Evolutionary conservation across 2,888 invertebrate genomes (phyloP).

Genomic region (Lasioglossum oenotherae): DNA sequence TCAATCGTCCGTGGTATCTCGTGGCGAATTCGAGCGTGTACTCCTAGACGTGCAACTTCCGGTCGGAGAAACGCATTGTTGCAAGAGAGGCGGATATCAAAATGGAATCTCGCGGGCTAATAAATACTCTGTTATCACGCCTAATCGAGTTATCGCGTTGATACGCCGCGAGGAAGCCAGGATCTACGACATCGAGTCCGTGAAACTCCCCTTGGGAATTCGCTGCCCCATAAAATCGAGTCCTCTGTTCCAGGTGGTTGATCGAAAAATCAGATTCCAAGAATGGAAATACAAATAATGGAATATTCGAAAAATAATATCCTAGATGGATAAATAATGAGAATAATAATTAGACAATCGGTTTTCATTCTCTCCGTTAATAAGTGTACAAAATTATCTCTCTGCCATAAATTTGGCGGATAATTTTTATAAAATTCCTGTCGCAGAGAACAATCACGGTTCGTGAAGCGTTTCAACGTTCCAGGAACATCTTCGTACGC

Average conservation of each 20-base stretch:
- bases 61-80: conserved; percentile 41
- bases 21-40: conserved; percentile 41
- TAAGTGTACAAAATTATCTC: too few species aligned
- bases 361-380: not conserved
- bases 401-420: not conserved
- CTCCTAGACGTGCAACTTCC: conserved; percentile 44
- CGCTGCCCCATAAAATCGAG: not conserved
- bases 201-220: not conserved
- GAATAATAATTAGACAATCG: not conserved
- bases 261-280: not conserved
- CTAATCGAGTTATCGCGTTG: conserved; percentile 78
- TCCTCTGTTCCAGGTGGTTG: not conserved
- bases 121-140: conserved; percentile 78
- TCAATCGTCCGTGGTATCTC: conserved; percentile 47
- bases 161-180: conserved; percentile 58
- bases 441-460: not conserved
- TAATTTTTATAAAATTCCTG: not conserved
- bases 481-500: conserved; percentile 31
- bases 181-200: conserved; percentile 22
- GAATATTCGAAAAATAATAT: not conserved
- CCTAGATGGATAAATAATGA: not conserved
- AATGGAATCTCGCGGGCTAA: conserved; percentile 78
- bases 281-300: not conserved
- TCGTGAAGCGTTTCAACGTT: not conserved
- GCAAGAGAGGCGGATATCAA: conserved; percentile 67